Evolutionary conservation across 2,888 invertebrate species (phyloP).

Genomic region (Sesamia inferens): DNA sequence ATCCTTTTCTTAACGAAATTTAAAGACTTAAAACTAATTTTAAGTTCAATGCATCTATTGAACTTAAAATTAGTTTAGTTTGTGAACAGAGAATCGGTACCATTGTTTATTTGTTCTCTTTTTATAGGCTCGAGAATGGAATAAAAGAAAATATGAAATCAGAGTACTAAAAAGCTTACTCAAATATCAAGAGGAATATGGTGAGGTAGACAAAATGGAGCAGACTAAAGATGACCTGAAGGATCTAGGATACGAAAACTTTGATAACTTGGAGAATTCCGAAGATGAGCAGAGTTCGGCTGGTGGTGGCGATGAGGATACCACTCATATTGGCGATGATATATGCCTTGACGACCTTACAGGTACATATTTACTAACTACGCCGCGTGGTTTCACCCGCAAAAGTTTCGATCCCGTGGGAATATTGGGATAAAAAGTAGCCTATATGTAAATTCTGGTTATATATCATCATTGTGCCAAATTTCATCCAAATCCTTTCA

Average conservation of each 20-base stretch:
- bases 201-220: conserved; percentile 87
- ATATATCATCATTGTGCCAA: no score
- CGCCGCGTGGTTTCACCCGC: no score
- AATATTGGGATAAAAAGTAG: no score
- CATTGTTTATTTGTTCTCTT: background rate
- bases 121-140: conserved; percentile 86
- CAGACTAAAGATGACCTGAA: conserved; percentile 87
- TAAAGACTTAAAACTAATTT: no score
- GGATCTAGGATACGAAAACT: conserved; percentile 80
- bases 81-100: no score
- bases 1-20: no score
- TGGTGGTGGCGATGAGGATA: conserved; percentile 89
- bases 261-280: conserved; percentile 87
- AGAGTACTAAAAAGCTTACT: conserved; percentile 89
- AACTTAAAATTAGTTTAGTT: no score
- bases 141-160: conserved; percentile 90
- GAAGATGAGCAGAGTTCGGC: conserved; percentile 87
- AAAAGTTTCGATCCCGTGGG: no score
- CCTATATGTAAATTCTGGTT: no score
- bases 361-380: conserved; percentile 73
- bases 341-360: conserved; percentile 93
- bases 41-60: no score
- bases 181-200: conserved; percentile 89
- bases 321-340: conserved; percentile 92
- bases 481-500: no score